Evolutionary conservation across 2,888 invertebrate genomes (phyloP), one percentile per base, ranked within the genome.

Genomic region (Gibbula magus): DNA sequence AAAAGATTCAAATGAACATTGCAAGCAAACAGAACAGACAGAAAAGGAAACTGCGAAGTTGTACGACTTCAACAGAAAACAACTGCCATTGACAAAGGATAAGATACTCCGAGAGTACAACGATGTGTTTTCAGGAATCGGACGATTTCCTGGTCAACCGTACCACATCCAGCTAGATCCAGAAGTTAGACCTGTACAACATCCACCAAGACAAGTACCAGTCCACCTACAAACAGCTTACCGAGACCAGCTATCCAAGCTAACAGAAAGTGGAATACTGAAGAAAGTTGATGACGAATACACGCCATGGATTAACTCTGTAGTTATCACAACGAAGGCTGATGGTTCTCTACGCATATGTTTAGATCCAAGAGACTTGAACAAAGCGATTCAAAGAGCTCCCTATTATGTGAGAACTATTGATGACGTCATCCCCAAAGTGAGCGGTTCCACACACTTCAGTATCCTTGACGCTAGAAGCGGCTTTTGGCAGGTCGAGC

Each of bases 401-500:
- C 53, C n/a, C n/a, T n/a, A n/a, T n/a, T n/a, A n/a, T n/a, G n/a
- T n/a, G n/a, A n/a, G n/a, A n/a, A n/a, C n/a, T n/a, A n/a, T n/a
- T n/a, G n/a, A n/a, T n/a, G n/a, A n/a, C n/a, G n/a, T n/a, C n/a
- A n/a, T n/a, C n/a, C n/a, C n/a, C n/a, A n/a, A n/a, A n/a, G n/a
- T n/a, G n/a, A n/a, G n/a, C n/a, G n/a, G n/a, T n/a, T n/a, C 81
- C 13, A 82, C 82, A 51, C 75, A 77, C 13, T 84, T 82, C 56
- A 61, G 52, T 29, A 61, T 74, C 7, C 10, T 81, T 3, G 86
- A 85, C 52, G 79, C 77, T 4, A 67, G 75, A 32, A 75, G 79
- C 54, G 86, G 82, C 7, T 86, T 83, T 32, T 86, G 83, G 83
- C 84, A 87, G 32, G 79, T 87, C 7, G 39, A 74, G n/a, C n/a